A percentile compares a stretch with the other conserved stretches of the same genome.
Evolutionary conservation across 2,888 invertebrate genomes (phyloP).

Genomic region (Druceiella hillmani): DNA sequence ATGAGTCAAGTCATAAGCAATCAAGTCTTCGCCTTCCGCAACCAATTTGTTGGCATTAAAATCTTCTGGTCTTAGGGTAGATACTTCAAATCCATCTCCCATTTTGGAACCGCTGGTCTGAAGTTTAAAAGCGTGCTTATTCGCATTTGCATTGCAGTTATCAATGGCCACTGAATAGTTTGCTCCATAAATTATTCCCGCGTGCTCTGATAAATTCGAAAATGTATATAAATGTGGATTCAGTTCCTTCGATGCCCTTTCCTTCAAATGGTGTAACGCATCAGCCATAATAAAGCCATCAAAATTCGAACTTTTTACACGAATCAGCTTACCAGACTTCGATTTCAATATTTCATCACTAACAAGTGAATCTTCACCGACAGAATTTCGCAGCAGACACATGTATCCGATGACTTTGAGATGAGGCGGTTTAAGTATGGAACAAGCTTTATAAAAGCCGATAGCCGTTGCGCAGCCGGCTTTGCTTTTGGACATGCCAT

Average conservation of each 20-base stretch:
- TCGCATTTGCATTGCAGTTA: conserved; percentile 61
- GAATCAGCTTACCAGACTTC: conserved; percentile 70
- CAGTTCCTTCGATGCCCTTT: conserved; percentile 60
- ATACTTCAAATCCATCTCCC: conserved; percentile 79
- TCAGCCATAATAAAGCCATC: conserved; percentile 92
- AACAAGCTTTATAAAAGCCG: conserved; percentile 77
- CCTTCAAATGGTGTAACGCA: conserved; percentile 61
- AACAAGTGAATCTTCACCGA: conserved; percentile 79
- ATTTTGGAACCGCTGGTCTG: conserved; percentile 63
- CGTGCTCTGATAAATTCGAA: conserved; percentile 83
- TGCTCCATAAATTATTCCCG: conserved; percentile 56
- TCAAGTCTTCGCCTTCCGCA: conserved; percentile 74
- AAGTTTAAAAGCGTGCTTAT: conserved; percentile 54
- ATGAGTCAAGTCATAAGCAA: conserved; percentile 45
- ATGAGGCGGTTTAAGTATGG: conserved; percentile 65
- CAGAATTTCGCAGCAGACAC: conserved; percentile 79
- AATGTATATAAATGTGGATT: conserved; percentile 84
- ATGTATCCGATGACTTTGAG: conserved; percentile 72
- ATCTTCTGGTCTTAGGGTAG: conserved; percentile 64
- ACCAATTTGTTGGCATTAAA: conserved; percentile 58
- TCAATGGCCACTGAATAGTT: conserved; percentile 67
- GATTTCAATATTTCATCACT: conserved; percentile 80
- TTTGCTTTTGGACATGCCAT: conserved; percentile 86
- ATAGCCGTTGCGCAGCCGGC: conserved; percentile 87
- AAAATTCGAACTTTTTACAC: conserved; percentile 87